Evolutionary conservation across 2,888 invertebrate species (phyloP), one percentile per base, ranked within the genome.

Genomic region (Iphiclides podalirius): DNA sequence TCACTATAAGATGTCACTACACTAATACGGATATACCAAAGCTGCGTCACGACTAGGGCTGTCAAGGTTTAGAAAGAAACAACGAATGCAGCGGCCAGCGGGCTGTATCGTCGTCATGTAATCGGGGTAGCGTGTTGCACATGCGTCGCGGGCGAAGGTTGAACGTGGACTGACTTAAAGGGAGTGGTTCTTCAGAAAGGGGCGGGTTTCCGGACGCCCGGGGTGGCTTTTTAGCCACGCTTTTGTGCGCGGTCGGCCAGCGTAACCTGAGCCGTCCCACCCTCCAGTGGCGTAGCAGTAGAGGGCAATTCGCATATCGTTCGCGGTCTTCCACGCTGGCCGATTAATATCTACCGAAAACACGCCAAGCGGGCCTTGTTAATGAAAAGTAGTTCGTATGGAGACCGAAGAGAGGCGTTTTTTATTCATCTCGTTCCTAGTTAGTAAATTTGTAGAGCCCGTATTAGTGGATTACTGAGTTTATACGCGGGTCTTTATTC

Each of bases 151-250:
- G 53, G 15, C 60, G 59, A 56, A 52, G 68, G 65, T 62, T 57
- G 50, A 63, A 61, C 61, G 58, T 61, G 68, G 66, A 87, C 86
- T 87, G 78, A 65, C 47, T 67, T 57, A 47, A 63, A 75, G 79
- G 85, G 84, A 75, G 82, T 79, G 79, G 83, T 78, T 76, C 70
- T 61, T 64, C 51, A 59, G 58, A 70, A 79, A 77, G 79, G 83
- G 86, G 85, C 83, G 84, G 74, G 70, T 64, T 64, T 64, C 55
- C 45, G 54, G 60, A 62, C 58, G 58, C 50, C 57, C 63, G 70
- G 82, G 81, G 79, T 78, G 76, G 82, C 77, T 77, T 83, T 84
- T 84, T 82, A 70, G 69, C 64, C 58, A 56, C 61, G 79, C 79
- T 83, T 80, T 81, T 83, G 79, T 82, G 65, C 60, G 50, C 2